phyloP scores from a whole-genome alignment of 2,888 invertebrate genomes.

The Eilema sororculum region DNA sequence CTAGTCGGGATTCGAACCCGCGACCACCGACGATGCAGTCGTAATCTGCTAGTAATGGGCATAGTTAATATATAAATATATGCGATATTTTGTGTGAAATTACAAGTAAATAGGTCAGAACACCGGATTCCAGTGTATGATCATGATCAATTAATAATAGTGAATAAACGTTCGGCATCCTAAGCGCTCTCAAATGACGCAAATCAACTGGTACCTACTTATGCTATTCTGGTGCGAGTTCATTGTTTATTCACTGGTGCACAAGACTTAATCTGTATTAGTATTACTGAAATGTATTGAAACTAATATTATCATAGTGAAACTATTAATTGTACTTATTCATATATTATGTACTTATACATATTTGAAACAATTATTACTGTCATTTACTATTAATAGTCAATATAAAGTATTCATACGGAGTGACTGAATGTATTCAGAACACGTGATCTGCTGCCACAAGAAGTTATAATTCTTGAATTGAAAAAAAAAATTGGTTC shows the following conservation, averaged over 20 bases:
- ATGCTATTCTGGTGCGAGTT: too few relatives aligned
- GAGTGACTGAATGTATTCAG: slow-evolving; percentile 1
- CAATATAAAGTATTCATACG: not conserved
- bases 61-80: too few relatives aligned
- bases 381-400: not conserved
- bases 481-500: not conserved
- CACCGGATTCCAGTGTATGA: too few relatives aligned
- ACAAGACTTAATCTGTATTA: not conserved
- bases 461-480: not conserved
- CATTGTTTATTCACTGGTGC: not conserved
- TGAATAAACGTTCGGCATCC: too few relatives aligned
- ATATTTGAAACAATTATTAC: not conserved
- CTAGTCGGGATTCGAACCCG: too few relatives aligned
- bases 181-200: too few relatives aligned
- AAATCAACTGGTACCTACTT: too few relatives aligned
- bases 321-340: not conserved
- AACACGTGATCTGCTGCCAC: not conserved
- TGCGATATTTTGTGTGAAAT: too few relatives aligned
- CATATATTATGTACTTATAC: not conserved
- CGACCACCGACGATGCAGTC: too few relatives aligned
- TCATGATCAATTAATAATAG: too few relatives aligned
- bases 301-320: not conserved
- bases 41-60: too few relatives aligned
- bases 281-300: slow-evolving; percentile 2
- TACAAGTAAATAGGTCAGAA: too few relatives aligned